Percentiles rank a stretch among this genome's conserved stretches.
Conservation (phyloP, 2,797 vertebrate species). For the Onychomys arenicola region DNA sequence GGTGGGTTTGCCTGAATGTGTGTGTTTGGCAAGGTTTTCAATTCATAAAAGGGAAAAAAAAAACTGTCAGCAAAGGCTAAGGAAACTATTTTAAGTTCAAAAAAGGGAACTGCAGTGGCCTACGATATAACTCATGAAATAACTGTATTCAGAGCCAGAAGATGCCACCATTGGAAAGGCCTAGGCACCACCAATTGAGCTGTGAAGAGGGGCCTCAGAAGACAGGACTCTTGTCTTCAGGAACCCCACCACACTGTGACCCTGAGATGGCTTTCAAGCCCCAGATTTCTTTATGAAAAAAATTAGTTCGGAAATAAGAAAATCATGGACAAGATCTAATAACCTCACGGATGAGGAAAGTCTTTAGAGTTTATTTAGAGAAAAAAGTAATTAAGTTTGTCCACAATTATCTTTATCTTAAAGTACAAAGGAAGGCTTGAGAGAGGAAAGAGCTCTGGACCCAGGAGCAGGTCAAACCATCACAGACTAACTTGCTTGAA, state of each 20-base stretch:
- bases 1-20: constrained; percentile 52
- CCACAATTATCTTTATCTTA: constrained; percentile 49
- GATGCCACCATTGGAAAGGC: background rate
- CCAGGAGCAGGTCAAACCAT: background rate
- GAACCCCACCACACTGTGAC: background rate
- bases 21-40: constrained; percentile 33
- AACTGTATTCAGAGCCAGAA: constrained; percentile 29
- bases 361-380: constrained; percentile 40
- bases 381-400: constrained; percentile 51
- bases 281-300: constrained; percentile 39
- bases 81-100: constrained; percentile 57
- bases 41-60: background rate
- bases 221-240: background rate
- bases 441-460: background rate
- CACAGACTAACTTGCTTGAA: constrained; percentile 13
- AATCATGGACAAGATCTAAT: constrained; percentile 1
- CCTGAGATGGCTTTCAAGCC: constrained; percentile 11
- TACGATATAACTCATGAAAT: constrained; percentile 54
- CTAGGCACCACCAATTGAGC: background rate
- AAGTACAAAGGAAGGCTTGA: background rate
- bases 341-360: constrained; percentile 3
- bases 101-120: background rate
- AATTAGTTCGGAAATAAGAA: constrained; percentile 13
- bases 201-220: background rate
- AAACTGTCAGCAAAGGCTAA: constrained; percentile 42